Percentiles rank a stretch among this genome's conserved stretches.
phyloP scores from a whole-genome alignment of 2,888 invertebrate species.

The Drosophila hamatofila region DNA sequence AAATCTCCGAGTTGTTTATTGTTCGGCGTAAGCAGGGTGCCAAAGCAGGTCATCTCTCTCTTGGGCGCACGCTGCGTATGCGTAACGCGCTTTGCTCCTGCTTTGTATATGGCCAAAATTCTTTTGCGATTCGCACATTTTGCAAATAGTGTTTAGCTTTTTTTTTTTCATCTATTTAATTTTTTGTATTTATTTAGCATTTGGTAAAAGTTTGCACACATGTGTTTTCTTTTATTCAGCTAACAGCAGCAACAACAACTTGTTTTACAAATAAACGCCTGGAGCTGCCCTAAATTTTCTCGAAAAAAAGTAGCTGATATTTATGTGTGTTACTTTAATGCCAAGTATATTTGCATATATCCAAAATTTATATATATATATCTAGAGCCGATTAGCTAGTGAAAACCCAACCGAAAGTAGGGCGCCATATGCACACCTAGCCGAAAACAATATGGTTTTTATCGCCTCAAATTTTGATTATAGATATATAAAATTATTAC shows the following conservation, averaged over 20 bases:
- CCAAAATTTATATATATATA: slow-evolving; percentile 12
- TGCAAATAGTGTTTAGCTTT: slow-evolving; percentile 25
- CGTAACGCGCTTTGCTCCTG: slow-evolving; percentile 42
- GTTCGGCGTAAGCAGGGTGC: slow-evolving; percentile 17
- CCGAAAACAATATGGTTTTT: slow-evolving; percentile 76
- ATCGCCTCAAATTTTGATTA: slow-evolving; percentile 70
- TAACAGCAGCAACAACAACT: slow-evolving; percentile 32
- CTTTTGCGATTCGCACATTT: slow-evolving; percentile 9
- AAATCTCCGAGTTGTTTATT: slow-evolving; percentile 51
- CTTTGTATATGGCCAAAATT: background rate
- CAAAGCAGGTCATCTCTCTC: slow-evolving; percentile 9
- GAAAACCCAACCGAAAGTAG: slow-evolving; percentile 55
- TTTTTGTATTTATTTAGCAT: slow-evolving; percentile 29
- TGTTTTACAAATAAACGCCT: slow-evolving; percentile 75
- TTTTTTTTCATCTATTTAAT: slow-evolving; percentile 6
- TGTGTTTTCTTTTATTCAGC: slow-evolving; percentile 68
- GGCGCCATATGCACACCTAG: slow-evolving; percentile 75
- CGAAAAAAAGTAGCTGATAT: slow-evolving; percentile 27
- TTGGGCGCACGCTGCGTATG: slow-evolving; percentile 61
- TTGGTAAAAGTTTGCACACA: slow-evolving; percentile 72
- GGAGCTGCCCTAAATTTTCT: slow-evolving; percentile 73
- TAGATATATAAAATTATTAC: slow-evolving; percentile 79
- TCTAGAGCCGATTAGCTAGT: slow-evolving; percentile 5
- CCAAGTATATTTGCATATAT: slow-evolving; percentile 37
- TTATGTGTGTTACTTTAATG: slow-evolving; percentile 50